A percentile compares a stretch with the other conserved stretches of the same genome.
Evolutionary conservation across 1,140 invertebrate genomes (phyloP).

Genomic region (Drosophila takahashii): DNA sequence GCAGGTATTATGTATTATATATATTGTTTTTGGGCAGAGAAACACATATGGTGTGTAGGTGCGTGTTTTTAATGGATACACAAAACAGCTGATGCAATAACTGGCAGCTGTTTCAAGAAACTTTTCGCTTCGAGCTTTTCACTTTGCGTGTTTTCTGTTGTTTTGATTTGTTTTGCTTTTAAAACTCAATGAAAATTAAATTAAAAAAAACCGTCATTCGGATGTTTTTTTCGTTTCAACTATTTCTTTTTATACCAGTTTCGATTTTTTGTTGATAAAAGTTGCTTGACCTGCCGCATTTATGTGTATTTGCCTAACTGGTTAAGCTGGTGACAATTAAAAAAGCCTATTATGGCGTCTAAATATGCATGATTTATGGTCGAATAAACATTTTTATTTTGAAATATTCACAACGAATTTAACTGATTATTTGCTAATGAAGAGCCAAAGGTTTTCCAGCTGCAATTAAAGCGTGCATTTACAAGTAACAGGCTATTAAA

Average conservation of each 20-base stretch:
- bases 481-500: neutral
- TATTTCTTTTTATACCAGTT: neutral
- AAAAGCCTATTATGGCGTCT: neutral
- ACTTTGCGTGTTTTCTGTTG: conserved; percentile 35
- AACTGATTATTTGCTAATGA: neutral
- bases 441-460: neutral
- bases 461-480: neutral
- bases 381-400: neutral
- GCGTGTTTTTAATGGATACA: conserved; percentile 38
- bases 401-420: neutral
- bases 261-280: conserved; percentile 18
- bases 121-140: conserved; percentile 38
- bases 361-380: neutral
- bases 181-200: conserved; percentile 2
- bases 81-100: conserved; percentile 61
- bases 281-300: conserved; percentile 28
- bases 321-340: conserved; percentile 11
- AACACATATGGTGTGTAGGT: conserved; percentile 17
- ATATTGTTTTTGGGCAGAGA: conserved; percentile 15
- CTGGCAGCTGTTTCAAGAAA: conserved; percentile 46
- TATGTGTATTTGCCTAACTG: conserved; percentile 5
- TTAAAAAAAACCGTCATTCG: conserved; percentile 1
- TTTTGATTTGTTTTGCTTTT: conserved; percentile 28
- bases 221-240: conserved; percentile 1
- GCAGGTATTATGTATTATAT: conserved; percentile 1